These are phyloP conservation scores for Xerus rutilus DNA, from an alignment of 2,797 vertebrate genomes.

Conservation along the genomic window DNA sequence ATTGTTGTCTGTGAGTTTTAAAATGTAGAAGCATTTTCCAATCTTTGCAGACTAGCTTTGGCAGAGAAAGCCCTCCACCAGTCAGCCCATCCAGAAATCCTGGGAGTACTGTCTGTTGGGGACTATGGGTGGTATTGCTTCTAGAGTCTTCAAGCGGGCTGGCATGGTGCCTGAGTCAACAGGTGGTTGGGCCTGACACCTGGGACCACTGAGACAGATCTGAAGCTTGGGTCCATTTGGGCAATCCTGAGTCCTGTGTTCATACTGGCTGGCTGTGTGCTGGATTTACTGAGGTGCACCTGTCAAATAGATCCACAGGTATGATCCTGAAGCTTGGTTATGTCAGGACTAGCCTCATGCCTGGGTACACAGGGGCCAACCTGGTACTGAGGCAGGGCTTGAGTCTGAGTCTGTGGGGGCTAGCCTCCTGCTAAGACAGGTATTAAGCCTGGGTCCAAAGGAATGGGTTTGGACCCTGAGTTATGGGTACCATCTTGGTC, in stretches of 20 bases:
- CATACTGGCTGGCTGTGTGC: neutral
- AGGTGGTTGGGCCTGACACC: neutral
- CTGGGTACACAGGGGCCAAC: neutral
- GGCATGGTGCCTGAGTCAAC: neutral
- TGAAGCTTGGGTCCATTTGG: too few relatives aligned
- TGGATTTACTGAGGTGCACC: neutral
- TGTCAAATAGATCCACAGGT: neutral
- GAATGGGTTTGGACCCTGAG: neutral
- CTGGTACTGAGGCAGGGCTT: too few relatives aligned
- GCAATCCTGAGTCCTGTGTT: neutral
- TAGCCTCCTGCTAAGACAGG: neutral
- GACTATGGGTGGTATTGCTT: neutral
- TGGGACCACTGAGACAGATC: neutral
- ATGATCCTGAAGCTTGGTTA: neutral
- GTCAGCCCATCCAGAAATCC: neutral
- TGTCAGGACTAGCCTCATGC: neutral
- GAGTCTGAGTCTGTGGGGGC: too few relatives aligned
- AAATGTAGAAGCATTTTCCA: neutral
- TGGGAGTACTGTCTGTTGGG: neutral
- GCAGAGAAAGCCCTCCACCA: neutral
- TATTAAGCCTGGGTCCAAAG: neutral
- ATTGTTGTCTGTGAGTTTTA: neutral
- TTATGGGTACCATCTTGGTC: neutral
- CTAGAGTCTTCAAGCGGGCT: neutral
- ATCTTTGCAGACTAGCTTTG: neutral